Base-by-base conservation (phyloP, 2,888 invertebrate species). In the Prostheceraeus crozeri region DNA sequence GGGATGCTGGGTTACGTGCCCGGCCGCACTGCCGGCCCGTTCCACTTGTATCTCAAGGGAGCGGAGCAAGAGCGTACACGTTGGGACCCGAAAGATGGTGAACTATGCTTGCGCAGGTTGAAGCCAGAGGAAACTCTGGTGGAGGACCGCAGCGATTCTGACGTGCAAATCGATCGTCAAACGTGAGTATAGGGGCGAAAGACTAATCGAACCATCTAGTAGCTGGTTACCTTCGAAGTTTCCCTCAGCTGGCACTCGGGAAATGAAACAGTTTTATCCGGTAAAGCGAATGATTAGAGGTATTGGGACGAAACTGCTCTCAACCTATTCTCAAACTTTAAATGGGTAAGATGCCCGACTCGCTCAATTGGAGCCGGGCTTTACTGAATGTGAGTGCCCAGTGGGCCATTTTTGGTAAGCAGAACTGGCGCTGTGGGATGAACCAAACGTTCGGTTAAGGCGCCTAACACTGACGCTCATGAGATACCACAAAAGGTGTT, bases 371-470 rank as follows among this genome's bases (percentile, higher is more conserved):
- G 81, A 80, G 79, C 76, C 77, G 76, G 76, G 76, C 77, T 70
- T 60, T 33, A n/a, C n/a, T 19, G 40, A 62, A 60, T 59, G 59
- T 36, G 78, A 79, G 80, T 80, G 80, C 80, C 81, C 79, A 83
- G 82, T 83, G 83, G 82, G 82, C 82, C 82, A 82, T 75, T 82
- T 83, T 83, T 83, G 82, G 83, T 83, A 83, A 83, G 83, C 83
- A 84, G 83, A 84, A 84, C 83, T 84, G 83, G 83, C 82, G 83
- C 81, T 84, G 83, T 81, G 83, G 83, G 83, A 83, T 84, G 83
- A 83, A 84, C 82, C 82, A 80, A 83, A 83, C 82, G 82, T 77
- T 76, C 80, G 80, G 82, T 81, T 83, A 83, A 82, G 81, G 83
- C 79, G 82, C 82, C 81, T 72, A 78, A 82, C 67, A 77, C 72